Evolutionary conservation across 1,140 invertebrate species (phyloP).

Genomic region (Varroa destructor): DNA sequence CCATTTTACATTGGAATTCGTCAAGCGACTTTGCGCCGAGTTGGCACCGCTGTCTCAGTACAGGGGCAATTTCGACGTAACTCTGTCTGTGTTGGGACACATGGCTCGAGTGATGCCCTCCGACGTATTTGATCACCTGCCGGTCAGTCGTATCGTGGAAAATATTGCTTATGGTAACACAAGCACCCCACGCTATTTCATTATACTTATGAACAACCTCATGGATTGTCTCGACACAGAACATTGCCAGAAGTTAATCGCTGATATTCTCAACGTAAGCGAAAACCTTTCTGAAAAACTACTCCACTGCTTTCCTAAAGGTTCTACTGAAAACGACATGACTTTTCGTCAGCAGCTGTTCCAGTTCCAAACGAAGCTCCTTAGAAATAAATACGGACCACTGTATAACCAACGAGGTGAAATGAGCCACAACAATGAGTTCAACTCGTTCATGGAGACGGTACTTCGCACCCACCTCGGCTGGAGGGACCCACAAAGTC

Average conservation of each 20-base stretch:
- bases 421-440: not conserved
- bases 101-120: not conserved
- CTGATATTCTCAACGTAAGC: not conserved
- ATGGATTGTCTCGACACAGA: not conserved
- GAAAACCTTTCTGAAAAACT: slow-evolving; percentile 9
- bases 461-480: slow-evolving; percentile 9
- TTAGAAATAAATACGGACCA: not conserved
- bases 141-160: not conserved
- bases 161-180: not conserved
- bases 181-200: not conserved
- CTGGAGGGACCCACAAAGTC: not conserved
- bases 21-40: slow-evolving; percentile 20
- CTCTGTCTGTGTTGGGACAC: not conserved
- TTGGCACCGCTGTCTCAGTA: not conserved
- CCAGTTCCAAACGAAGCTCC: slow-evolving; percentile 11
- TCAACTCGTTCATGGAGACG: not conserved
- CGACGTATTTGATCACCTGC: not conserved
- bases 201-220: slow-evolving; percentile 4
- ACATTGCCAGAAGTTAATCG: not conserved
- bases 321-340: not conserved
- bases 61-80: not conserved
- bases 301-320: not conserved
- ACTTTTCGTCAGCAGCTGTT: not conserved
- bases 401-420: not conserved
- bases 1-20: not conserved